Conservation (phyloP, 2,797 vertebrate species). For the Kryptopterus vitreolus region DNA sequence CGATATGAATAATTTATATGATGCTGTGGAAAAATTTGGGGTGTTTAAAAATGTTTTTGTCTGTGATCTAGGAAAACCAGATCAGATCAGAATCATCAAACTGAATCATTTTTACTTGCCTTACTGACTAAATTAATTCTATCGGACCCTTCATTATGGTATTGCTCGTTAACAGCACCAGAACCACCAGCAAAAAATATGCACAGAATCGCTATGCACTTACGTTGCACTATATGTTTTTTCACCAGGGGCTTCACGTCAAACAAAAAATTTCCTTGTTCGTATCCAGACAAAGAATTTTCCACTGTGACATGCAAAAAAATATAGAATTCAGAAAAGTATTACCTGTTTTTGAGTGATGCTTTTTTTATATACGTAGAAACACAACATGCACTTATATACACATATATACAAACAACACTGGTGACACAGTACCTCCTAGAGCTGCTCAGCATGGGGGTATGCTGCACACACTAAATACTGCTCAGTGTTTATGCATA, state of each 20-base stretch:
- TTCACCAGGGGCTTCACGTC: neutral
- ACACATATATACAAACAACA: conserved; percentile 40
- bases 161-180: conserved; percentile 14
- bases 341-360: conserved; percentile 24
- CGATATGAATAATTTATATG: neutral
- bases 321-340: neutral
- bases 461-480: conserved; percentile 71
- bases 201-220: neutral
- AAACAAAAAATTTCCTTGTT: neutral
- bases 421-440: conserved; percentile 32
- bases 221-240: conserved; percentile 9
- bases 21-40: neutral
- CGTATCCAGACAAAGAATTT: neutral
- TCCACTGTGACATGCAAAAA: neutral
- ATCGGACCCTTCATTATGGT: neutral
- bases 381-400: conserved; percentile 49
- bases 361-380: conserved; percentile 33
- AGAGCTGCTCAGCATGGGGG: conserved; percentile 53
- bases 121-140: neutral
- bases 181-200: conserved; percentile 1
- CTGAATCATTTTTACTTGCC: neutral
- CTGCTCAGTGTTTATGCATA: conserved; percentile 72
- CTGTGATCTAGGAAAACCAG: neutral
- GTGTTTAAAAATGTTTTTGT: neutral
- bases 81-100: neutral